Evolutionary conservation across 2,797 vertebrate species (phyloP).

Genomic region (Ciconia nigra): DNA sequence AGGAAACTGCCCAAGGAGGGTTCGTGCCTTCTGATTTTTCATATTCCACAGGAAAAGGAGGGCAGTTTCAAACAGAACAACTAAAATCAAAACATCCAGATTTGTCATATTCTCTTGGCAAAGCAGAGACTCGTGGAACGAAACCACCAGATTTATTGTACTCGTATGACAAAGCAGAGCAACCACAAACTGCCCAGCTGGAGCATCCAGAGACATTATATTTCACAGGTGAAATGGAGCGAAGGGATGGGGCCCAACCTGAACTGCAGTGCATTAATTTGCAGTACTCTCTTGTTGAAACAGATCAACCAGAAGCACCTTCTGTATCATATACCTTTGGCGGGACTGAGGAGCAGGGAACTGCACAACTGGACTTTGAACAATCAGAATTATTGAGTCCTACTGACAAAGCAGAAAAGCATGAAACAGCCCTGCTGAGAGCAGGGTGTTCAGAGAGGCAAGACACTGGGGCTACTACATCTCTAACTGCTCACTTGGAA

Average conservation of each 20-base stretch:
- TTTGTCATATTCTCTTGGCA: not conserved
- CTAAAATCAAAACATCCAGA: not conserved
- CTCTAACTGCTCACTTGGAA: not conserved
- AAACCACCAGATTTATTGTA: not conserved
- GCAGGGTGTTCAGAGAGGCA: not conserved
- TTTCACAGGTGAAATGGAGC: not conserved
- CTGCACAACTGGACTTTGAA: not conserved
- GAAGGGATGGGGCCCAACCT: not conserved
- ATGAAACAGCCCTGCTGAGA: not conserved
- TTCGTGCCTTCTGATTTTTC: not conserved
- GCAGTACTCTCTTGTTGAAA: not conserved
- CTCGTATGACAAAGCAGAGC: not conserved
- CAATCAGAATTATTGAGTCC: not conserved
- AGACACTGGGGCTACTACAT: not conserved
- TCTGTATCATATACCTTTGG: not conserved
- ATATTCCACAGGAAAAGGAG: not conserved
- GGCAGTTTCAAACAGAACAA: not conserved
- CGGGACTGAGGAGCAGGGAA: not conserved
- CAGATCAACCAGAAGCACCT: not conserved
- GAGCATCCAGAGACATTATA: not conserved
- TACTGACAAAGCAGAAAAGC: not conserved
- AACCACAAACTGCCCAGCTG: not conserved
- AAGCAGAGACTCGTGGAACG: not conserved
- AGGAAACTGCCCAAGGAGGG: not conserved
- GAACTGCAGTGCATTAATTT: not conserved